Evolutionary conservation across 2,797 vertebrate genomes (phyloP), one percentile per base, ranked within the genome.

Genomic region (Lophius americanus): DNA sequence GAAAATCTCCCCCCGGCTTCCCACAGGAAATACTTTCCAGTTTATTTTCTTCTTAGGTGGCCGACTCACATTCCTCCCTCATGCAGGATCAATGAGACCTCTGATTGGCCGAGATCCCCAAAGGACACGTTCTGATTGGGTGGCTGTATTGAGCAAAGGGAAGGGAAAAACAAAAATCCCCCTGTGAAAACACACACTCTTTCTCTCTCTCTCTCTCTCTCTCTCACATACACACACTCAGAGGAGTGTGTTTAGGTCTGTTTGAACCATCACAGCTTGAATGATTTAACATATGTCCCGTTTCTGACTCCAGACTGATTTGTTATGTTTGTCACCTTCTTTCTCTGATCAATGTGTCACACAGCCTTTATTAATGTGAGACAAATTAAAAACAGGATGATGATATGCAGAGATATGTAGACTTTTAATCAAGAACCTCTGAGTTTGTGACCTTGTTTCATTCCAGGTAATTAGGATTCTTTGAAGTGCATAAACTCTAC

Each of bases 1-100:
- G 35, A 55, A 33, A 14, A 41, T 33, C 48, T 51, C n/a, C 6
- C 5, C 51, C 49, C 43, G 5, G 32, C 54, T 51, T 46, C 64
- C 81, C 56, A 83, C 76, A 80, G 86, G 80, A 88, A 86, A 83
- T 85, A 70, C 80, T 54, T 81, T 10, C 4, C 49, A 59, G 69
- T 70, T 81, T 81, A 72, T 83, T 82, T 82, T 86, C 68, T 85
- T 68, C 74, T 82, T 68, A 47, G 4, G 76, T 69, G 84, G 82
- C 76, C 6, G 7, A 39, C 53, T 59, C 43, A 49, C 77, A 81
- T 84, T 85, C 75, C 66, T 79, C n/a, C 47, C 7, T 13, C 35
- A 32, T 43, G 7, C 74, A 43, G 54, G 5, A 10, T 39, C 64
- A 70, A n/a, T 6, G 10, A 60, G 39, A 51, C 43, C 51, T 72